A percentile compares a stretch with the other conserved stretches of the same genome.
phyloP scores from a whole-genome alignment of 2,888 invertebrate species.

The Mythimna loreyi region DNA sequence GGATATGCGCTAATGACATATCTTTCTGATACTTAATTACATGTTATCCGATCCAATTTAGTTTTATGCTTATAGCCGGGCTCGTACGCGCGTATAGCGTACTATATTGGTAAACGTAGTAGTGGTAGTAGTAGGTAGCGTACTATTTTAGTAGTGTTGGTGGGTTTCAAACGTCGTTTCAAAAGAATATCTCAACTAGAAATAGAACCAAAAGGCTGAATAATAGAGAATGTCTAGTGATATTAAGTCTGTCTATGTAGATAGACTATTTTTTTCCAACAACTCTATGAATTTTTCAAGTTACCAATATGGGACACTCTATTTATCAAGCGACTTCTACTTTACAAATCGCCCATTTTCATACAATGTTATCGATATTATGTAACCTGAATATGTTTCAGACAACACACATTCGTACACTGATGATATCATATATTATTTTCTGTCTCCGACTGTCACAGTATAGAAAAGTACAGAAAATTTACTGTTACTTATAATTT shows the following conservation, averaged over 20 bases:
- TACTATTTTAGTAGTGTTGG: too few relatives aligned
- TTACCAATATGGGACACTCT: not conserved
- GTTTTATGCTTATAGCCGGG: not conserved
- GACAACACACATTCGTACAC: constrained; percentile 5
- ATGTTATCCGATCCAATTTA: not conserved
- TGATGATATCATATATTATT: constrained; percentile 17
- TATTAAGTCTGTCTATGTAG: too few relatives aligned
- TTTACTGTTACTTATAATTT: not conserved
- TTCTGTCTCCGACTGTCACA: not conserved
- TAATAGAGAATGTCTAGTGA: too few relatives aligned
- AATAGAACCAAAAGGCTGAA: too few relatives aligned
- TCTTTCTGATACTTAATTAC: not conserved
- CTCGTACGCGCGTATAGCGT: too few relatives aligned
- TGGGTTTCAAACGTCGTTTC: too few relatives aligned
- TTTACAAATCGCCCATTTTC: not conserved
- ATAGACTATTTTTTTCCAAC: too few relatives aligned
- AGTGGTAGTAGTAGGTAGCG: too few relatives aligned
- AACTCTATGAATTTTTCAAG: not conserved
- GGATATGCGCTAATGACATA: not conserved
- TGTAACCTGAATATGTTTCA: constrained; percentile 38
- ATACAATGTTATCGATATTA: not conserved
- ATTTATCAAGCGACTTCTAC: not conserved
- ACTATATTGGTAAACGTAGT: not conserved
- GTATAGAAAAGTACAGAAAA: constrained; percentile 2
- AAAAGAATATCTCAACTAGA: too few relatives aligned